phyloP scores from a whole-genome alignment of 2,888 invertebrate species.

The Norana najaformis region DNA sequence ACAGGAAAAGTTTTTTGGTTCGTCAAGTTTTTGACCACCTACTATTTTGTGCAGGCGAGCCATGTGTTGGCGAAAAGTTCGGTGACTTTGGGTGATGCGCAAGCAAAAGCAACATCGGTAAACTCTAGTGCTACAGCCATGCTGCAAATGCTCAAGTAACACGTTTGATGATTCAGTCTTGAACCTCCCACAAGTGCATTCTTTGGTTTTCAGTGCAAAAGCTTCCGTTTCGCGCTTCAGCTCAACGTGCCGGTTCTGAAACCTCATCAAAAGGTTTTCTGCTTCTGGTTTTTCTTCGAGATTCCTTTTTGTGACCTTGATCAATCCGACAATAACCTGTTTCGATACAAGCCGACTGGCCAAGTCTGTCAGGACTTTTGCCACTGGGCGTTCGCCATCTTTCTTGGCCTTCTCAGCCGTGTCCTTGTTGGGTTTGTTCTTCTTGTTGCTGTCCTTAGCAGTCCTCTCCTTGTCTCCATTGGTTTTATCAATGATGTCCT shows the following conservation, averaged over 20 bases:
- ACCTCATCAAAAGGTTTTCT: background rate
- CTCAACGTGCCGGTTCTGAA: background rate
- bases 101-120: conserved; percentile 16
- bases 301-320: background rate
- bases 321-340: background rate
- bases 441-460: background rate
- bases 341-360: background rate
- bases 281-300: background rate
- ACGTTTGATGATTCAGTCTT: background rate
- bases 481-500: background rate
- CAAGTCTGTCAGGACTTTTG: background rate
- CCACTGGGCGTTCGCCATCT: background rate
- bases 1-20: background rate
- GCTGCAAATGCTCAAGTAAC: background rate
- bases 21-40: background rate
- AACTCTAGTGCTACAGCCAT: background rate
- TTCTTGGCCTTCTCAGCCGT: background rate
- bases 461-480: background rate
- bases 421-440: background rate
- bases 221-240: background rate
- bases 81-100: background rate
- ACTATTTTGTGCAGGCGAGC: background rate
- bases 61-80: background rate
- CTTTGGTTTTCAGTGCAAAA: background rate
- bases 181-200: background rate